These are phyloP conservation scores for Sebastes reedi DNA, from an alignment of 2,797 vertebrate species.

Conservation along the genomic window DNA sequence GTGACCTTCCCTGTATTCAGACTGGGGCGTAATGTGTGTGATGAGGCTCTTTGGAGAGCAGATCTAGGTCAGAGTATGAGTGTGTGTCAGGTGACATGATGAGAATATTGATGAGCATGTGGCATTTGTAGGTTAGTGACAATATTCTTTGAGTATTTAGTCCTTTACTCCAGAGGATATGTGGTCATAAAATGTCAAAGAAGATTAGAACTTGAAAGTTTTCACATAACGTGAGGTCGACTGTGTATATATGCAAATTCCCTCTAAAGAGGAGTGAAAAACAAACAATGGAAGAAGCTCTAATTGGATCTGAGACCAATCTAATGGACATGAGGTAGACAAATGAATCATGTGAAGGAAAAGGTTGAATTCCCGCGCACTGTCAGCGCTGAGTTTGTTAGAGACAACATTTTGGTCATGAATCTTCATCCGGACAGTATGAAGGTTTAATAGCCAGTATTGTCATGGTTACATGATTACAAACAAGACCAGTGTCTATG, in stretches of 20 bases:
- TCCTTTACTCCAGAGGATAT: too few relatives aligned
- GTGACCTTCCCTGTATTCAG: conserved; percentile 22
- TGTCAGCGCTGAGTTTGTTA: neutral
- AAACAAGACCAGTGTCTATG: neutral
- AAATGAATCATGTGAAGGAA: neutral
- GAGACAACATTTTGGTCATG: neutral
- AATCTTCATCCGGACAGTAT: neutral
- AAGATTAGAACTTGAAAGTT: too few relatives aligned
- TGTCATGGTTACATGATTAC: neutral
- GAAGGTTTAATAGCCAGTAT: neutral
- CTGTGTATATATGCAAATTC: neutral
- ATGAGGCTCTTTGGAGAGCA: conserved; percentile 22
- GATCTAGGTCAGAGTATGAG: conserved; percentile 25
- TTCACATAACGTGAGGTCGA: neutral
- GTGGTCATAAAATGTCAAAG: neutral
- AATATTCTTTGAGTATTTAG: neutral
- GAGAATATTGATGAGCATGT: conserved; percentile 34
- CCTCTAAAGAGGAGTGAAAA: neutral
- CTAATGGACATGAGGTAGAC: neutral
- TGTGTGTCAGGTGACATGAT: conserved; percentile 38
- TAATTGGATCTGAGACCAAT: neutral
- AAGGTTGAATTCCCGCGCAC: neutral
- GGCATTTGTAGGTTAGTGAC: neutral
- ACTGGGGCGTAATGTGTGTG: neutral
- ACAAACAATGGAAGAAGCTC: neutral